Evolutionary conservation across 2,797 vertebrate species (phyloP).

Genomic region (Esox masquinongy): DNA sequence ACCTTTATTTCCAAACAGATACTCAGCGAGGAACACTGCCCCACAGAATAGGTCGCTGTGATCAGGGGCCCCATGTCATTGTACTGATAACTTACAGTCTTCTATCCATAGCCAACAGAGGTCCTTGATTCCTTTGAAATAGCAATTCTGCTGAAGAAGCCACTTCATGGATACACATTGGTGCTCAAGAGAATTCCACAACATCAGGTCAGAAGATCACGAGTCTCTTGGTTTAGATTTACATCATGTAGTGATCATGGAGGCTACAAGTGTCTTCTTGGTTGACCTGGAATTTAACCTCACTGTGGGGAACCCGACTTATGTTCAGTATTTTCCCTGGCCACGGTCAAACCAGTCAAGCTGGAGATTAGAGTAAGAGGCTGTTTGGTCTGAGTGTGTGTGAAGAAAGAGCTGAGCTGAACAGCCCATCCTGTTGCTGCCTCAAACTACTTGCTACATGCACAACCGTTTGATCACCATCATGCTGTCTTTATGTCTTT

Average conservation of each 20-base stretch:
- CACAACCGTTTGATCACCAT: neutral
- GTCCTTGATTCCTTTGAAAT: neutral
- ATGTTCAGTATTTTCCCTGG: neutral
- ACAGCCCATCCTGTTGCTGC: neutral
- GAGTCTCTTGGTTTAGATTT: neutral
- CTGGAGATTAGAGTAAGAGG: neutral
- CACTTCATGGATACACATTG: neutral
- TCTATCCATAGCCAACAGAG: neutral
- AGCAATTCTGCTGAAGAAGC: neutral
- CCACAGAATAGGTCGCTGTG: neutral
- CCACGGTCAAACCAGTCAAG: neutral
- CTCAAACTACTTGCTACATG: neutral
- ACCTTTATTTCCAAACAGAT: neutral
- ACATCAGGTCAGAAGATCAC: neutral
- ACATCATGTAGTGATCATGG: neutral
- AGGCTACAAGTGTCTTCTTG: neutral
- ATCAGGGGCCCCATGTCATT: neutral
- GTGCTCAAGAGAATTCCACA: neutral
- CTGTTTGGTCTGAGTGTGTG: neutral
- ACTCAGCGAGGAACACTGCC: neutral
- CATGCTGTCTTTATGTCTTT: neutral
- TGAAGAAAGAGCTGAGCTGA: neutral
- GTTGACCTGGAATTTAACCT: neutral
- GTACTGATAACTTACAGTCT: neutral
- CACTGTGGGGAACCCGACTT: neutral